A percentile compares a stretch with the other conserved stretches of the same genome.
These are phyloP conservation scores for Himalopsyche kuldschensis DNA, from an alignment of 2,888 invertebrate genomes.

Conservation along the genomic window DNA sequence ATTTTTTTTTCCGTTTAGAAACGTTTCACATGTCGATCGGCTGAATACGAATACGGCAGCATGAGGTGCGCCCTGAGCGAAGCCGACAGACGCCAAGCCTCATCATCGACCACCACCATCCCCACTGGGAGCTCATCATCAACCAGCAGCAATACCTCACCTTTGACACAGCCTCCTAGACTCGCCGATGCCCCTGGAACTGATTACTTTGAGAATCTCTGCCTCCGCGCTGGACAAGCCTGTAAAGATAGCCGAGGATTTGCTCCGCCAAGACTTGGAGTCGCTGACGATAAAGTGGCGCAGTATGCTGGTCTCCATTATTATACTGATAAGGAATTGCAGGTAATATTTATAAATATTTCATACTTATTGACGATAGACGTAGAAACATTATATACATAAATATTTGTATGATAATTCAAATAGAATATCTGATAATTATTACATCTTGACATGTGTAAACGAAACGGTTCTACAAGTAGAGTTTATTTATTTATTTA, in stretches of 20 bases:
- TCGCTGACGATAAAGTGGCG: slow-evolving; percentile 88
- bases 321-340: slow-evolving; percentile 90
- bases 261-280: slow-evolving; percentile 82
- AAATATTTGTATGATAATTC: too few species aligned
- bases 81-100: slow-evolving; percentile 72
- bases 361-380: background rate
- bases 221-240: slow-evolving; percentile 84
- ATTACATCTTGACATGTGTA: too few species aligned
- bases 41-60: slow-evolving; percentile 91
- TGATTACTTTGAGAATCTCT: slow-evolving; percentile 72
- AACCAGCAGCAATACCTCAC: slow-evolving; percentile 57
- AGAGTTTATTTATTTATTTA: too few species aligned
- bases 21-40: slow-evolving; percentile 88
- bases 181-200: slow-evolving; percentile 79
- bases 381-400: too few species aligned
- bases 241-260: slow-evolving; percentile 82
- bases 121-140: slow-evolving; percentile 48
- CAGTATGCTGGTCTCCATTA: slow-evolving; percentile 91
- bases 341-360: slow-evolving; percentile 54
- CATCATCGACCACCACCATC: slow-evolving; percentile 44
- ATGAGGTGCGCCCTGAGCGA: slow-evolving; percentile 90
- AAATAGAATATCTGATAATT: too few species aligned
- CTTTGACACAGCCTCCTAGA: slow-evolving; percentile 65
- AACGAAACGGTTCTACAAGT: too few species aligned
- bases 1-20: slow-evolving; percentile 60